Evolutionary conservation across 2,113 vertebrate genomes (phyloP).

Genomic region (Chaetodon trifascialis): DNA sequence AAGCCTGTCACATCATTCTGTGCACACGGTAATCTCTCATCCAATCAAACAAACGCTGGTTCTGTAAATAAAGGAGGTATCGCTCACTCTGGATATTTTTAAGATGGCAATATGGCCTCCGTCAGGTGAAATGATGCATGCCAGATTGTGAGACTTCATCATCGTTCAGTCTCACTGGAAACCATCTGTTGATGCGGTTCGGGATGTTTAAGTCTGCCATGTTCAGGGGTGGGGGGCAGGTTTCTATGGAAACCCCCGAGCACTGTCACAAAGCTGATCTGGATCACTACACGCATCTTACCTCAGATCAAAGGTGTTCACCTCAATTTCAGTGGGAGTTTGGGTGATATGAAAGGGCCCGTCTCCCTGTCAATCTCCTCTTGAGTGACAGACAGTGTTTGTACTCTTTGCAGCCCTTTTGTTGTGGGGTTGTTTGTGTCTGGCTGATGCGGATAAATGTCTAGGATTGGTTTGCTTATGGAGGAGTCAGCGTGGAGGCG

Average conservation of each 20-base stretch:
- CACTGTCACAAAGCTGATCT: slow-evolving; percentile 57
- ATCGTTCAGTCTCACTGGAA: slow-evolving; percentile 37
- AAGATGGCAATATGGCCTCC: slow-evolving; percentile 38
- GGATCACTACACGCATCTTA: slow-evolving; percentile 63
- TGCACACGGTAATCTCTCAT: neutral
- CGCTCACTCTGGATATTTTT: slow-evolving; percentile 29
- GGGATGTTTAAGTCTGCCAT: slow-evolving; percentile 53
- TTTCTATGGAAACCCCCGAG: slow-evolving; percentile 74
- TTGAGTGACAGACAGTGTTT: slow-evolving; percentile 64
- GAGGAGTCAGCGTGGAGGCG: neutral
- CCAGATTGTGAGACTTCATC: slow-evolving; percentile 54
- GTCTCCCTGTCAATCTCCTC: slow-evolving; percentile 42
- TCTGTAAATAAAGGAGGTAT: slow-evolving; percentile 7
- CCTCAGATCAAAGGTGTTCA: slow-evolving; percentile 74
- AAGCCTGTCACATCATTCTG: slow-evolving; percentile 4
- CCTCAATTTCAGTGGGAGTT: slow-evolving; percentile 76
- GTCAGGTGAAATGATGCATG: slow-evolving; percentile 50
- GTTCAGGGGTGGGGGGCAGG: slow-evolving; percentile 1
- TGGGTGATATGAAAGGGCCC: slow-evolving; percentile 50
- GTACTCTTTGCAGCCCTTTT: slow-evolving; percentile 47
- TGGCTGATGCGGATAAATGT: slow-evolving; percentile 52
- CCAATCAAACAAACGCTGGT: slow-evolving; percentile 20
- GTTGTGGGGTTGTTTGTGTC: slow-evolving; percentile 63
- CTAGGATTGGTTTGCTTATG: slow-evolving; percentile 20
- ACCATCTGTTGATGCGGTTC: slow-evolving; percentile 55